Evolutionary conservation across 2,113 vertebrate species (phyloP).

Genomic region (Grus americana): DNA sequence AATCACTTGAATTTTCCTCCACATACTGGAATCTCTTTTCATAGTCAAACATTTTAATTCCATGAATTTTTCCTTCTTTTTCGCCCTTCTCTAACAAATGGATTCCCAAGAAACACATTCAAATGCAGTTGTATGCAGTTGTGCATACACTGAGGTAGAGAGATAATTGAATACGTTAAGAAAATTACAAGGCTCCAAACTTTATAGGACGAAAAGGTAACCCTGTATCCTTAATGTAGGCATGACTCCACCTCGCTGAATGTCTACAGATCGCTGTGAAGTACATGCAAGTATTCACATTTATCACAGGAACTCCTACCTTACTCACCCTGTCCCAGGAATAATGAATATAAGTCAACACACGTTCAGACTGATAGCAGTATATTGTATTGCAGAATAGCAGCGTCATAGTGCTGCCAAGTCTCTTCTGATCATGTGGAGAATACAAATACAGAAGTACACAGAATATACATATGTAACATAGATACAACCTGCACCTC

Average conservation of each 20-base stretch:
- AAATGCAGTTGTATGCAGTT: neutral
- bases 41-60: neutral
- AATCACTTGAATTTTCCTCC: neutral
- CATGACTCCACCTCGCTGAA: neutral
- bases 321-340: neutral
- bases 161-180: neutral
- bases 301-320: neutral
- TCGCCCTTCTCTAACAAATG: neutral
- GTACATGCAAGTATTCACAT: neutral
- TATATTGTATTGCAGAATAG: neutral
- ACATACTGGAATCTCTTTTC: neutral
- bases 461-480: neutral
- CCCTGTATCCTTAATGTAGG: accelerated
- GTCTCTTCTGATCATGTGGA: neutral
- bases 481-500: neutral
- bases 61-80: neutral
- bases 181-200: neutral
- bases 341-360: neutral
- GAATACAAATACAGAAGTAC: neutral
- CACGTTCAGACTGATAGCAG: neutral
- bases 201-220: neutral
- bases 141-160: neutral
- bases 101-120: neutral
- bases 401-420: neutral
- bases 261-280: neutral